Evolutionary conservation across 2,113 vertebrate genomes (phyloP).

Genomic region (Myotis brandtii): DNA sequence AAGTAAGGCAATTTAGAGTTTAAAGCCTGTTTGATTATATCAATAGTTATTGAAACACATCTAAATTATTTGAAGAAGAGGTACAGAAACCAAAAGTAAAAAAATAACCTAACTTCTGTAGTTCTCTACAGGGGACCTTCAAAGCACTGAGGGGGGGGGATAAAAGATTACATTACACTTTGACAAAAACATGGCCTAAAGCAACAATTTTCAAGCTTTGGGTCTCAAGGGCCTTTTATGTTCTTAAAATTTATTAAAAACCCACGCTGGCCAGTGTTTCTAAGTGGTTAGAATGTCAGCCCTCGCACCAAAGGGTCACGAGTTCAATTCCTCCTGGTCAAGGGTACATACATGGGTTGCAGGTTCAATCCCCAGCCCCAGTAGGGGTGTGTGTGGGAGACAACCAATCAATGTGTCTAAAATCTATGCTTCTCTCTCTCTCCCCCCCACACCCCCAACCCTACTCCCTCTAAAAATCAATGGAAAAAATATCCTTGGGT

Average conservation of each 20-base stretch:
- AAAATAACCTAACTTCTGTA: background rate
- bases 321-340: background rate
- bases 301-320: background rate
- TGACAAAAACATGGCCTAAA: background rate
- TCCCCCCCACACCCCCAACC: no score
- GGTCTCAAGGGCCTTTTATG: background rate
- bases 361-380: background rate
- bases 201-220: background rate
- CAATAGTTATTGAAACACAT: conserved; percentile 21
- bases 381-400: background rate
- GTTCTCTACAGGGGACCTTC: background rate
- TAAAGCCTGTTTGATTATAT: background rate
- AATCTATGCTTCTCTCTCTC: background rate
- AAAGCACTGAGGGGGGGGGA: background rate
- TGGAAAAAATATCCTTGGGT: background rate
- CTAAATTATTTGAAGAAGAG: background rate
- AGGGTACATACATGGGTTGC: background rate
- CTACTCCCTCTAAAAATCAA: background rate
- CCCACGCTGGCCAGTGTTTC: background rate
- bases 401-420: background rate
- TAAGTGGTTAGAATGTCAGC: background rate
- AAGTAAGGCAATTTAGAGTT: background rate
- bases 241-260: background rate
- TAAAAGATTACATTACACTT: background rate
- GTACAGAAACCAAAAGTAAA: background rate